phyloP scores from a whole-genome alignment of 2,113 vertebrate species.

The Neodon shergylaensis region DNA sequence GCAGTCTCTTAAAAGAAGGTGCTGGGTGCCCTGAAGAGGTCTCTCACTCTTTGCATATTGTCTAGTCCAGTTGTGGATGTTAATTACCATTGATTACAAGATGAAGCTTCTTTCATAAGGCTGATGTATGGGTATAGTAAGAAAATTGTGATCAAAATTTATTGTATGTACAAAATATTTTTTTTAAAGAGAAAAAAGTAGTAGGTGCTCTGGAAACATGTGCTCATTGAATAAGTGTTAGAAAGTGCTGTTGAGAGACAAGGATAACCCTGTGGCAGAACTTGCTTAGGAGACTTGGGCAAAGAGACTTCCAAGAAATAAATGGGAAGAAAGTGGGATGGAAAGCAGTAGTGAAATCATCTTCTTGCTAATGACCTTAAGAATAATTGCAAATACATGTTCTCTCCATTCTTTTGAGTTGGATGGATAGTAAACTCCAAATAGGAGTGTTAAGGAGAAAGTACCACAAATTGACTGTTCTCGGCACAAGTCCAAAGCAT shows the following conservation, averaged over 20 bases:
- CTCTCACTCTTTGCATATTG: not conserved
- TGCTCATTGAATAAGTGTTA: not conserved
- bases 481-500: not conserved
- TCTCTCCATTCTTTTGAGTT: not conserved
- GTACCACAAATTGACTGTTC: not conserved
- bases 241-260: not conserved
- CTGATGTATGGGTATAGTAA: not conserved
- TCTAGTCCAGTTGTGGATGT: not conserved
- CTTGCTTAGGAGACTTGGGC: not conserved
- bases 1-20: not conserved
- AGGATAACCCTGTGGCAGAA: not conserved
- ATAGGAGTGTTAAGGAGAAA: not conserved
- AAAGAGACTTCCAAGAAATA: constrained; percentile 5
- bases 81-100: not conserved
- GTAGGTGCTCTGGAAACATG: not conserved
- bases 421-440: constrained; percentile 18
- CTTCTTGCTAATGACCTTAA: not conserved
- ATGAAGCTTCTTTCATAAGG: not conserved
- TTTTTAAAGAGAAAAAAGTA: not conserved
- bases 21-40: too few relatives aligned
- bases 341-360: not conserved
- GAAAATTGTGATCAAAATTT: not conserved
- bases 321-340: not conserved
- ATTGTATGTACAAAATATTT: not conserved
- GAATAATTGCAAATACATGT: not conserved